Evolutionary conservation across 2,797 vertebrate species (phyloP).

Genomic region (Premnoplex brunnescens): DNA sequence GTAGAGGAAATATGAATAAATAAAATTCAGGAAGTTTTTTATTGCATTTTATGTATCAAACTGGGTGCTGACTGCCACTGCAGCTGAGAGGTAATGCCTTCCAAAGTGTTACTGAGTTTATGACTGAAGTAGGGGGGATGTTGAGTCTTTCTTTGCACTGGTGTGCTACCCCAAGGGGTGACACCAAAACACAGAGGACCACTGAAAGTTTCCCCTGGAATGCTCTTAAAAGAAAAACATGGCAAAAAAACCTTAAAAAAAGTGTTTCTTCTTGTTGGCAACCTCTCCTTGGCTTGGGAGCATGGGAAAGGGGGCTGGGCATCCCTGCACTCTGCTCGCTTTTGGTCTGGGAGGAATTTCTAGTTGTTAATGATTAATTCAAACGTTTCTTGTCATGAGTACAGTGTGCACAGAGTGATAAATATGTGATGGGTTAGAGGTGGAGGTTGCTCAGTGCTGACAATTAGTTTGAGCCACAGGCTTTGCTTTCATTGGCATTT

Average conservation of each 20-base stretch:
- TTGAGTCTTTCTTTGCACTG: background rate
- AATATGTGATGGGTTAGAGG: conserved; percentile 65
- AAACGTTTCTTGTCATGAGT: conserved; percentile 34
- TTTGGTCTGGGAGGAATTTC: conserved; percentile 44
- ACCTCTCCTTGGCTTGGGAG: background rate
- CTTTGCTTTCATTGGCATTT: conserved; percentile 67
- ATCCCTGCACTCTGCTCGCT: background rate
- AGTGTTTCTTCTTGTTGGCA: background rate
- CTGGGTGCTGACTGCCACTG: background rate
- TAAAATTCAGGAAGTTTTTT: background rate
- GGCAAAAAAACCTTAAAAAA: background rate
- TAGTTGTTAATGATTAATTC: conserved; percentile 57
- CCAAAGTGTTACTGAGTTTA: background rate
- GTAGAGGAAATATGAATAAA: background rate
- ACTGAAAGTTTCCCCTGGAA: background rate
- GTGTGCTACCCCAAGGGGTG: background rate
- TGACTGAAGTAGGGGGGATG: background rate
- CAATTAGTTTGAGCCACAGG: conserved; percentile 66
- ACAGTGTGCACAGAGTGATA: conserved; percentile 61
- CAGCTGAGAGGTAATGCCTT: background rate
- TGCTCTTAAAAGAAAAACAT: background rate
- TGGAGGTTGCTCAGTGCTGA: conserved; percentile 58
- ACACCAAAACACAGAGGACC: background rate
- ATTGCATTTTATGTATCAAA: background rate
- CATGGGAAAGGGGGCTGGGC: background rate